A percentile compares a stretch with the other conserved stretches of the same genome.
These are phyloP conservation scores for Acanthiza pusilla DNA, from an alignment of 2,797 vertebrate genomes.

Conservation along the genomic window DNA sequence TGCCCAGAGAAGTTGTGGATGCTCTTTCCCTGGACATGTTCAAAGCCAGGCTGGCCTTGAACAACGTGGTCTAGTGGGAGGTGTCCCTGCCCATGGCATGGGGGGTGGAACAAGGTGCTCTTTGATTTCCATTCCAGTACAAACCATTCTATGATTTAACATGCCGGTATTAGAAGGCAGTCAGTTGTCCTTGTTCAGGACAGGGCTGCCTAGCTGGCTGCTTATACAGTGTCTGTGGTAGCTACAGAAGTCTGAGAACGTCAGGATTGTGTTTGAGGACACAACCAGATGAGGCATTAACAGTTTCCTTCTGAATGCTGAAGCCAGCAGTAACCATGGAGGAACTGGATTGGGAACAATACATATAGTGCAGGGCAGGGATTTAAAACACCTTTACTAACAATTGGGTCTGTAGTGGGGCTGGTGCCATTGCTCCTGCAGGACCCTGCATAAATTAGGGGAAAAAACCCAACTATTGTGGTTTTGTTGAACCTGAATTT, in stretches of 20 bases:
- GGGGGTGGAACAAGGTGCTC: neutral
- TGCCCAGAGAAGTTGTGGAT: neutral
- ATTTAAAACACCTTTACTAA: neutral
- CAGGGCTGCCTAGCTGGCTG: neutral
- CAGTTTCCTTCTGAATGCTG: neutral
- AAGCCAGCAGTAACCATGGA: neutral
- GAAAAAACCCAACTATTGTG: fast-evolving
- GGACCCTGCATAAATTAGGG: neutral
- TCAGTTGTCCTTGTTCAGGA: neutral
- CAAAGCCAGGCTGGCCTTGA: neutral
- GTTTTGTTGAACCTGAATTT: neutral
- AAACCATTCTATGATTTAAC: neutral
- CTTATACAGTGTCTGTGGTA: neutral
- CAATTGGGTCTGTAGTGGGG: neutral
- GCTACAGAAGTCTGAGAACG: neutral
- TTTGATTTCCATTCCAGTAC: neutral
- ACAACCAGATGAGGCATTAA: neutral
- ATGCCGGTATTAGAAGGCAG: neutral
- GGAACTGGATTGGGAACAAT: neutral
- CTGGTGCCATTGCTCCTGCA: neutral
- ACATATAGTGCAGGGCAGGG: fast-evolving
- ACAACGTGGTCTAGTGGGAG: neutral
- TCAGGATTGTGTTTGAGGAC: too few relatives aligned
- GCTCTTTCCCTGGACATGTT: neutral
- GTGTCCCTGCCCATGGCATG: neutral